phyloP scores from a whole-genome alignment of 2,888 invertebrate species.

The Cremastobaeus sp. region DNA sequence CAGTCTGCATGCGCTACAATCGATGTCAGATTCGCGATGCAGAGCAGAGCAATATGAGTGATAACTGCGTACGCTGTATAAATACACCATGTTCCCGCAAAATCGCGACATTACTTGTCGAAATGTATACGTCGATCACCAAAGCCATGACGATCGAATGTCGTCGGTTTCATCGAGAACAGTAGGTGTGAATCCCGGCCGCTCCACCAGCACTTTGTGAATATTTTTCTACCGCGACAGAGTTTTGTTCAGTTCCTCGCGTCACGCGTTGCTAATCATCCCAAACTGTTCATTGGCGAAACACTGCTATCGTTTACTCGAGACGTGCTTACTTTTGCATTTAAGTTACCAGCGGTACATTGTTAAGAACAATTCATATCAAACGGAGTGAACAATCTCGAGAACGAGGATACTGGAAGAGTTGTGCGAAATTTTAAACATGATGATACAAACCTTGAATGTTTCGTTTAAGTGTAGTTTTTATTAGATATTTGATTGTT shows the following conservation, averaged over 20 bases:
- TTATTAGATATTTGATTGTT: no score
- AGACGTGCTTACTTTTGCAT: conserved; percentile 23
- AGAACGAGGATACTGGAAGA: background rate
- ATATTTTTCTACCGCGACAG: conserved; percentile 54
- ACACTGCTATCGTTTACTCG: conserved; percentile 3
- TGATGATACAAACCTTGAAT: no score
- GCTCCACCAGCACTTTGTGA: conserved; percentile 19
- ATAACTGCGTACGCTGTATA: conserved; percentile 18
- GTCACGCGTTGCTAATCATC: conserved; percentile 2
- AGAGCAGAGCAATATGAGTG: conserved; percentile 52
- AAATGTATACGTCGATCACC: conserved; percentile 41
- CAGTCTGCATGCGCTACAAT: conserved; percentile 32
- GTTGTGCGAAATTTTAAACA: no score
- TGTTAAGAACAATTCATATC: conserved; percentile 43
- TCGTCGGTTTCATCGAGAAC: conserved; percentile 20
- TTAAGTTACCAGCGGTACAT: conserved; percentile 32
- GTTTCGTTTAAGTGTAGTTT: conserved; percentile 21
- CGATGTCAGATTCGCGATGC: conserved; percentile 25
- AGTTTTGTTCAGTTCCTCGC: conserved; percentile 51
- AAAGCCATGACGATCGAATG: conserved; percentile 49
- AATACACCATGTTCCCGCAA: no score
- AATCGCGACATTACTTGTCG: conserved; percentile 25
- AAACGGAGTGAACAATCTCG: background rate
- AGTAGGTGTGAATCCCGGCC: conserved; percentile 19
- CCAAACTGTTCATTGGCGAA: conserved; percentile 20